A percentile compares a stretch with the other conserved stretches of the same genome.
These are phyloP conservation scores for Mastomys coucha DNA, from an alignment of 2,113 vertebrate species.

Conservation along the genomic window DNA sequence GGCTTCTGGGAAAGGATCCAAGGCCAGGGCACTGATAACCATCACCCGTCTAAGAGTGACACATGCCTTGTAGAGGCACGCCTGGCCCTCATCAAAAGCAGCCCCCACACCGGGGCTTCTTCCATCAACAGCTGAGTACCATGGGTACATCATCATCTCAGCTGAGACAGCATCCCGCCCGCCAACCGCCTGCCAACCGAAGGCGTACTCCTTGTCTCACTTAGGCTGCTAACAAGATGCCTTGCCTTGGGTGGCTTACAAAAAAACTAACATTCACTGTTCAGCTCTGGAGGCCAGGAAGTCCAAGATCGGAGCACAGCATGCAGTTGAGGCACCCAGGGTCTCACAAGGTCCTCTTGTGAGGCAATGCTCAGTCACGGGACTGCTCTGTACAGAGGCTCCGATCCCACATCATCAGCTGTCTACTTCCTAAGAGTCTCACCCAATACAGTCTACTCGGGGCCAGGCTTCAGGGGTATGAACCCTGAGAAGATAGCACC, in stretches of 20 bases:
- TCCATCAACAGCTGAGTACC: neutral
- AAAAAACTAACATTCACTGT: neutral
- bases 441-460: neutral
- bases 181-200: neutral
- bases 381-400: too few relatives aligned
- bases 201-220: neutral
- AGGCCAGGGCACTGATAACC: neutral
- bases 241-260: neutral
- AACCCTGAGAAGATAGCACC: too few relatives aligned
- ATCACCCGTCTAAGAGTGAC: accelerated
- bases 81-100: neutral
- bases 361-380: neutral
- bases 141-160: accelerated
- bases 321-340: neutral
- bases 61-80: accelerated
- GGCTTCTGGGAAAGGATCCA: neutral
- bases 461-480: neutral
- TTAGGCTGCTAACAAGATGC: neutral
- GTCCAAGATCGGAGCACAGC: too few relatives aligned
- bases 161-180: accelerated
- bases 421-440: neutral
- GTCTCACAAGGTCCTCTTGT: neutral
- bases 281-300: neutral
- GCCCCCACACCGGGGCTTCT: neutral
- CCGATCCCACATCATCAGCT: neutral